Evolutionary conservation across 1,140 invertebrate genomes (phyloP), one percentile per base, ranked within the genome.

Genomic region (Campoletis sonorensis): DNA sequence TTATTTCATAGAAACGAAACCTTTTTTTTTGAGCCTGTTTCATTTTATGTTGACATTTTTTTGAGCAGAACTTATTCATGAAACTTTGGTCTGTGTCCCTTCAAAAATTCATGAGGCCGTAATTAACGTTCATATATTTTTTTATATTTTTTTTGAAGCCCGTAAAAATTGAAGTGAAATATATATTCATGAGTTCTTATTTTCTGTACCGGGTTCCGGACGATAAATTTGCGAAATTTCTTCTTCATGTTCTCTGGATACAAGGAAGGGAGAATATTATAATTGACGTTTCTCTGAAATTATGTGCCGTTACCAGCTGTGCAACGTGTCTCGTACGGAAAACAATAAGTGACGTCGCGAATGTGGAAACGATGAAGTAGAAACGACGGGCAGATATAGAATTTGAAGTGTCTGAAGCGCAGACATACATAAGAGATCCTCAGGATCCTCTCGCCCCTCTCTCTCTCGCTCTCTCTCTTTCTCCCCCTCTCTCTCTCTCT

Each of bases 361-460:
- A 64, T 27, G 61, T 23, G 61, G 61, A 64, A 64, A 23, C 23
- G 61, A 64, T 64, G 23, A 64, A 23, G 61, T 23, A 10, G 61
- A 26, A 64, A 64, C 61, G 61, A 64, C 61, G 23, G 58, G 23
- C 61, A 64, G 61, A 64, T 64, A 64, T 64, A 64, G 61, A 64
- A 23, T 64, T 26, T 45, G 23, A 64, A 27, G 23, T 23, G 23
- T 64, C 61, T 64, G 21, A 27, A 26, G 23, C 23, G 23, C 23
- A 64, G 11, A 64, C 23, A 26, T 21, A 64, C 58, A 64, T 2
- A 27, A 26, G n/a, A 64, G 1, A 64, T 64, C 61, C 23, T n/a
- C 61, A 64, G 61, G 61, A 64, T 23, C n/a, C n/a, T n/a, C n/a
- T n/a, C 16, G 15, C n/a, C 15, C 51, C 51, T 54, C 51, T n/a